Evolutionary conservation across 2,888 invertebrate genomes (phyloP).

Genomic region (Graphium colonna): DNA sequence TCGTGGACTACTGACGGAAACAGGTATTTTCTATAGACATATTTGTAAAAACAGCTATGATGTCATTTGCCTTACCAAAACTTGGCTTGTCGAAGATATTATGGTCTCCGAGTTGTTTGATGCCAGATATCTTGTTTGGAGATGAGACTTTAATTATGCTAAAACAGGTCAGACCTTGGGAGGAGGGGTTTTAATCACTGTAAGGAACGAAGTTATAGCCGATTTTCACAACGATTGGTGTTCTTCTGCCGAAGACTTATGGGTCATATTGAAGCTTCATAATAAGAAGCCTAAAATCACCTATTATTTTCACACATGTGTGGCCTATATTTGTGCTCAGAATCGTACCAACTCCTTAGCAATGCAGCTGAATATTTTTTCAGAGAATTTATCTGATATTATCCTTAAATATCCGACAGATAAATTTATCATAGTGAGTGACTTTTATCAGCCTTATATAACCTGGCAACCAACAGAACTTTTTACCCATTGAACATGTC

Average conservation of each 20-base stretch:
- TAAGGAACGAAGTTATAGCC: conserved; percentile 5
- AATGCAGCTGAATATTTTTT: conserved; percentile 5
- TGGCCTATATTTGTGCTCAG: conserved; percentile 19
- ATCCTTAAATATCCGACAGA: conserved; percentile 1
- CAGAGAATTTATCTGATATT: not conserved
- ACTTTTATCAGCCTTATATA: conserved; percentile 18
- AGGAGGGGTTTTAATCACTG: conserved; percentile 20
- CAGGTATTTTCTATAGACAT: conserved; percentile 9
- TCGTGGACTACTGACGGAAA: conserved; percentile 16
- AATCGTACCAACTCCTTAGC: conserved; percentile 3
- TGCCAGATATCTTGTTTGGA: conserved; percentile 19
- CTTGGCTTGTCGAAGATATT: conserved; percentile 19
- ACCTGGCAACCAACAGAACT: conserved; percentile 4
- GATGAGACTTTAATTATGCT: conserved; percentile 13
- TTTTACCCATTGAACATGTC: not conserved
- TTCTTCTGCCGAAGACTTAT: conserved; percentile 21
- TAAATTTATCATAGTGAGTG: conserved; percentile 16
- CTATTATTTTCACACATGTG: conserved; percentile 14
- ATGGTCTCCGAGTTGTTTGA: conserved; percentile 21
- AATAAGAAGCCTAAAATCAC: not conserved
- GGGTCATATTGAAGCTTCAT: conserved; percentile 8
- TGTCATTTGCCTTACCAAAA: conserved; percentile 19
- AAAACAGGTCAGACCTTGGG: not conserved
- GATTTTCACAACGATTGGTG: conserved; percentile 7
- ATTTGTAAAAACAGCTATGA: conserved; percentile 15